These are phyloP conservation scores for Danaus chrysippus DNA, from an alignment of 2,888 invertebrate genomes.

Conservation along the genomic window DNA sequence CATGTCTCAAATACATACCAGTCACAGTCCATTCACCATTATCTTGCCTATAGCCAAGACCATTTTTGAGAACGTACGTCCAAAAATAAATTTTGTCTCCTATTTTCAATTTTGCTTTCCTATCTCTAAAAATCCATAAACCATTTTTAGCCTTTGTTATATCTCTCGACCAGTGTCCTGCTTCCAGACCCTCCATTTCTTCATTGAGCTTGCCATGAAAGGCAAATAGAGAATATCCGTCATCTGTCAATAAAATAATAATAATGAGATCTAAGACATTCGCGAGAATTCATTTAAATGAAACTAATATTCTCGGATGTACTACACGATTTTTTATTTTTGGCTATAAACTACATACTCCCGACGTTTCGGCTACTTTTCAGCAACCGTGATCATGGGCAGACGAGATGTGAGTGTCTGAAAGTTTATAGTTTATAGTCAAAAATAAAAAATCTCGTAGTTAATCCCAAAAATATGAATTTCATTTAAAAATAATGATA, in stretches of 20 bases:
- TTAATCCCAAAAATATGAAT: too few relatives aligned
- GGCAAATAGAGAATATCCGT: conserved; percentile 77
- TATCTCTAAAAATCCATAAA: conserved; percentile 83
- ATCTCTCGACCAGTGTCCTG: conserved; percentile 82
- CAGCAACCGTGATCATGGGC: too few relatives aligned
- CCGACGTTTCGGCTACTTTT: too few relatives aligned
- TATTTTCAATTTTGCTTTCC: conserved; percentile 74
- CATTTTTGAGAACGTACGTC: conserved; percentile 84
- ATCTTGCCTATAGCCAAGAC: conserved; percentile 84
- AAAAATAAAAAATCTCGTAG: too few relatives aligned
- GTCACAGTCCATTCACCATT: conserved; percentile 79
- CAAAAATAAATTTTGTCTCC: conserved; percentile 87
- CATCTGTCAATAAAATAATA: conserved; percentile 54
- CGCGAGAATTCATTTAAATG: too few relatives aligned
- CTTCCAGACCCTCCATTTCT: conserved; percentile 84
- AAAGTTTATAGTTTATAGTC: too few relatives aligned
- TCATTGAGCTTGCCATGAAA: conserved; percentile 84
- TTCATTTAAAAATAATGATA: too few relatives aligned
- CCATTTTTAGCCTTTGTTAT: conserved; percentile 80
- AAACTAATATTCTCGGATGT: too few relatives aligned
- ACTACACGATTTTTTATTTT: conserved; percentile 4
- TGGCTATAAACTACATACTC: too few relatives aligned
- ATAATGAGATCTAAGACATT: too few relatives aligned
- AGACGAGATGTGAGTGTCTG: too few relatives aligned
- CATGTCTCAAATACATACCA: conserved; percentile 49